These are phyloP conservation scores for Drosophila sucinea DNA, from an alignment of 1,140 invertebrate species.

Conservation along the genomic window DNA sequence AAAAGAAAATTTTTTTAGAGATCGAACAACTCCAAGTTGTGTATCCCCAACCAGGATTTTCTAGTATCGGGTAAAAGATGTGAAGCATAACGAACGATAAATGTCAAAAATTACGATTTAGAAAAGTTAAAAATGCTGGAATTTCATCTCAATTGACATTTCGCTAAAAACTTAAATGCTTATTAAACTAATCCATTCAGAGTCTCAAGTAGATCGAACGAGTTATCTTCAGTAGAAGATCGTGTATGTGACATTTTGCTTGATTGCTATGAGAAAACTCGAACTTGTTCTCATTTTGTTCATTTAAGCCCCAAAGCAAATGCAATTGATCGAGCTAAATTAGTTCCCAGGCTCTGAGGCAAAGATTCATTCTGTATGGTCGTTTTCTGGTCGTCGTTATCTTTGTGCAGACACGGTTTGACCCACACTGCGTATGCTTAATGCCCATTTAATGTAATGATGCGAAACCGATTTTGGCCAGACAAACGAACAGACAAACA, in stretches of 20 bases:
- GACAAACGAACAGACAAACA: no score
- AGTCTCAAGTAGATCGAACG: not conserved
- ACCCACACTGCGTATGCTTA: conserved; percentile 69
- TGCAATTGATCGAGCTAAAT: conserved; percentile 3
- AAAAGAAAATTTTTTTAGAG: no score
- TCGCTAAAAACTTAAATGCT: no score
- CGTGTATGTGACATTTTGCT: not conserved
- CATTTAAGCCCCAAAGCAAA: not conserved
- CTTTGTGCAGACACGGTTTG: conserved; percentile 22
- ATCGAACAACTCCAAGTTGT: no score
- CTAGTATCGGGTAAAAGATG: no score
- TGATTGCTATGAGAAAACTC: not conserved
- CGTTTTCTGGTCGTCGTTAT: not conserved
- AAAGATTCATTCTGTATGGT: conserved; percentile 3
- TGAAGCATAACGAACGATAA: no score
- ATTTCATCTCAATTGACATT: no score
- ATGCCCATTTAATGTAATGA: conserved; percentile 70
- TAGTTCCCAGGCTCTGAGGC: not conserved
- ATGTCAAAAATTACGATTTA: no score
- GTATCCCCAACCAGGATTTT: no score
- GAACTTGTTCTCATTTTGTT: not conserved
- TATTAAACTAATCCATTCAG: no score
- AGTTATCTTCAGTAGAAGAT: not conserved
- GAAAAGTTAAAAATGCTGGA: no score
- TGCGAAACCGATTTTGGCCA: conserved; percentile 41